Evolutionary conservation across 1,140 invertebrate genomes (phyloP).

Genomic region (Papilio xuthus): DNA sequence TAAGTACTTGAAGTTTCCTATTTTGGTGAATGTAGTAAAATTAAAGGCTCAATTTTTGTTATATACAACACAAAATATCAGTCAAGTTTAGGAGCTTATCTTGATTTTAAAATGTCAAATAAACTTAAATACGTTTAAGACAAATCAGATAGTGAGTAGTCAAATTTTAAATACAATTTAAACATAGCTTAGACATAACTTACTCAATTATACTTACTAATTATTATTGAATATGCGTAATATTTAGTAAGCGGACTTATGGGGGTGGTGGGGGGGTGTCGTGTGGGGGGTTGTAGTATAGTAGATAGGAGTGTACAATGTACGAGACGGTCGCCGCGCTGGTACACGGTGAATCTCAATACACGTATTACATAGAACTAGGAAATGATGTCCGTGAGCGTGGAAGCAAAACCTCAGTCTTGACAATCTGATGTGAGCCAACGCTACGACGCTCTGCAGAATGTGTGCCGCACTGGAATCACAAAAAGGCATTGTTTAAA

Average conservation of each 20-base stretch:
- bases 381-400: slow-evolving; percentile 66
- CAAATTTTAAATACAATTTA: slow-evolving; percentile 36
- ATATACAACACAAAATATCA: too few species aligned
- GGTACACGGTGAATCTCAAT: slow-evolving; percentile 59
- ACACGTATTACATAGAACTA: slow-evolving; percentile 63
- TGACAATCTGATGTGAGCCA: slow-evolving; percentile 73
- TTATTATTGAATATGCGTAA: slow-evolving; percentile 21
- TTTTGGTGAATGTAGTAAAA: too few species aligned
- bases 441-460: slow-evolving; percentile 58
- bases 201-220: slow-evolving; percentile 33
- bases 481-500: slow-evolving; percentile 18
- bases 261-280: too few species aligned
- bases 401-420: slow-evolving; percentile 77
- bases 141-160: slow-evolving; percentile 33
- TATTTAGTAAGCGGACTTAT: slow-evolving; percentile 18
- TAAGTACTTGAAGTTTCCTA: too few species aligned
- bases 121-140: background rate
- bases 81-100: background rate
- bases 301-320: slow-evolving; percentile 44
- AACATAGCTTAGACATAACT: slow-evolving; percentile 37
- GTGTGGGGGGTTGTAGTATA: too few species aligned
- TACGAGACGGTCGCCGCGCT: slow-evolving; percentile 47
- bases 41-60: too few species aligned
- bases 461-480: slow-evolving; percentile 51
- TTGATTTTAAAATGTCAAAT: background rate